Conservation (phyloP, 2,797 vertebrate genomes). For the Mormyrops attenuatus region DNA sequence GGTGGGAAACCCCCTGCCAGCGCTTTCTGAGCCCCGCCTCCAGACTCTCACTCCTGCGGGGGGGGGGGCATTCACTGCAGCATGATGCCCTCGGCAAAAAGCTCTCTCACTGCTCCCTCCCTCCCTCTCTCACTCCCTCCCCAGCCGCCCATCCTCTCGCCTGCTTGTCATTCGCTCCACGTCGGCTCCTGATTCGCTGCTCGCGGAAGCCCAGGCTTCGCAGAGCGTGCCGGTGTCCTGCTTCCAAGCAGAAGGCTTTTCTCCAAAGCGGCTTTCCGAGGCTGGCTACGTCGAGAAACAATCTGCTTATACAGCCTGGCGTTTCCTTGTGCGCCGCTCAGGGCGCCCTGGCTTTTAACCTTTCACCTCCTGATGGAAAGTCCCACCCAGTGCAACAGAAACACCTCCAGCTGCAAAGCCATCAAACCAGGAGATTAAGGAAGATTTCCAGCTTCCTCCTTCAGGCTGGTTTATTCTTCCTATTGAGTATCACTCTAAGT, state of each 20-base stretch:
- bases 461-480: background rate
- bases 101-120: background rate
- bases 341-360: background rate
- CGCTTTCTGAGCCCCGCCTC: background rate
- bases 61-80: background rate
- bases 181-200: background rate
- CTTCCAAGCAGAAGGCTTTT: background rate
- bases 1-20: background rate
- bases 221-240: background rate
- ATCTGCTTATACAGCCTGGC: background rate
- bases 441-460: background rate
- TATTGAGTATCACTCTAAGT: background rate
- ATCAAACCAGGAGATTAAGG: background rate
- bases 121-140: background rate
- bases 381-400: background rate
- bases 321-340: background rate
- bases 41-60: background rate
- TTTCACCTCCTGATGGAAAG: background rate
- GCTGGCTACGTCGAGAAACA: background rate
- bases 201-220: background rate
- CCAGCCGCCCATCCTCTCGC: background rate
- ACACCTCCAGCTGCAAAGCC: background rate
- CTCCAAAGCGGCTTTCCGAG: constrained; percentile 1
- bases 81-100: background rate
- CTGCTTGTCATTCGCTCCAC: background rate